A percentile compares a stretch with the other conserved stretches of the same genome.
These are phyloP conservation scores for Babyrousa celebensis DNA, from an alignment of 2,797 vertebrate genomes.

Conservation along the genomic window DNA sequence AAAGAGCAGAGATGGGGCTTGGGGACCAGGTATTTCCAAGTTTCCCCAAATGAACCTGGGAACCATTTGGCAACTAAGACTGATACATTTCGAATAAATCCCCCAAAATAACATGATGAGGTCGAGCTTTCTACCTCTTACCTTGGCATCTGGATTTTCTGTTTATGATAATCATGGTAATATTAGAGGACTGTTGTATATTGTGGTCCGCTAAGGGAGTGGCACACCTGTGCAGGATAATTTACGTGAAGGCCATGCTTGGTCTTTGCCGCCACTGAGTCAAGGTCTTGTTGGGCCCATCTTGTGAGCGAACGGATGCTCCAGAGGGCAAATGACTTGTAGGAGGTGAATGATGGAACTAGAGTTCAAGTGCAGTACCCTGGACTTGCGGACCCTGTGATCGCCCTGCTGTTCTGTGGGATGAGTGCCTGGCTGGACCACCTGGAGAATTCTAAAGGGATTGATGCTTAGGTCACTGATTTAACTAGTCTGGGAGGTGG, in stretches of 20 bases:
- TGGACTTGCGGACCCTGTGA: neutral
- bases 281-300: neutral
- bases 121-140: neutral
- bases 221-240: too few relatives aligned
- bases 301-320: neutral
- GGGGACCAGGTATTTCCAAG: neutral
- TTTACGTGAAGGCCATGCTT: neutral
- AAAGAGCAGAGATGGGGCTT: neutral
- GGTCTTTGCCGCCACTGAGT: neutral
- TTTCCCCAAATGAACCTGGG: neutral
- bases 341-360: neutral
- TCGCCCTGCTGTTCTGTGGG: neutral
- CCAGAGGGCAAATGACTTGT: neutral
- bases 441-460: neutral
- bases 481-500: neutral
- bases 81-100: neutral
- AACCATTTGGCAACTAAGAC: neutral
- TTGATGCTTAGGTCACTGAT: neutral
- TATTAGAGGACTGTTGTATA: neutral
- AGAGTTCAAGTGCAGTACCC: neutral
- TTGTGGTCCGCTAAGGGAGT: neutral
- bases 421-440: neutral
- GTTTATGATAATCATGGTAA: neutral
- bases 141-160: slow-evolving; percentile 26
- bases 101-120: neutral